These are phyloP conservation scores for Melieria omissa DNA, from an alignment of 2,888 invertebrate genomes.

Conservation along the genomic window DNA sequence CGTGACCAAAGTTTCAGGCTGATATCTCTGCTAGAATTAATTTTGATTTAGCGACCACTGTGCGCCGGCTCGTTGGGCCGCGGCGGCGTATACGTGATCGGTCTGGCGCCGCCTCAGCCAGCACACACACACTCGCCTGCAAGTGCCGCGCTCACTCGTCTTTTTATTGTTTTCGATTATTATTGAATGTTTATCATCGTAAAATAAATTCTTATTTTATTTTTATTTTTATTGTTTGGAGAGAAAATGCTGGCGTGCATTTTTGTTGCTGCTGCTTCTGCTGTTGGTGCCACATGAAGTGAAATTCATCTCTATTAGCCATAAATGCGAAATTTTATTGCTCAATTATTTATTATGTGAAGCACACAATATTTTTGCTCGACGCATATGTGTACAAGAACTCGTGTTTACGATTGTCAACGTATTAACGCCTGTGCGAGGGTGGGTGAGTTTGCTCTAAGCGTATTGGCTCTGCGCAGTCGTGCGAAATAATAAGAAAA, in stretches of 20 bases:
- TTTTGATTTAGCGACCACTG: too few relatives aligned
- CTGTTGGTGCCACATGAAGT: slow-evolving; percentile 16
- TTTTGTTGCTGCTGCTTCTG: background rate
- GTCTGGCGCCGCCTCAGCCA: slow-evolving; percentile 4
- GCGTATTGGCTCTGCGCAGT: background rate
- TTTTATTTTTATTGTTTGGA: slow-evolving; percentile 1
- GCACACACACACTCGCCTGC: background rate
- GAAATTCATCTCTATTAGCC: slow-evolving; percentile 38
- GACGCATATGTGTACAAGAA: background rate
- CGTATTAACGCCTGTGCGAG: background rate
- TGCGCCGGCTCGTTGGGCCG: too few relatives aligned
- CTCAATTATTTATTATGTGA: slow-evolving; percentile 12
- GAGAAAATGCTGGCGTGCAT: background rate
- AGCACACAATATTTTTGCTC: background rate
- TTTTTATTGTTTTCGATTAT: slow-evolving; percentile 60
- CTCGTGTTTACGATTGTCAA: background rate
- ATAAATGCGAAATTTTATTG: slow-evolving; percentile 32
- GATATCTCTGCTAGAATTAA: too few relatives aligned
- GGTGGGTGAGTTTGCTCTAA: background rate
- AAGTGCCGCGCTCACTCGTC: slow-evolving; percentile 44
- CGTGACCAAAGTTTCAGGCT: too few relatives aligned
- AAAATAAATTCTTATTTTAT: slow-evolving; percentile 30
- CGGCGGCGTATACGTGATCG: slow-evolving; percentile 22
- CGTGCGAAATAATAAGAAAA: too few relatives aligned
- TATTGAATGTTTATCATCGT: slow-evolving; percentile 51